Percentiles rank a stretch among this genome's conserved stretches.
Evolutionary conservation across 2,113 vertebrate genomes (phyloP).

Genomic region (Equus quagga): DNA sequence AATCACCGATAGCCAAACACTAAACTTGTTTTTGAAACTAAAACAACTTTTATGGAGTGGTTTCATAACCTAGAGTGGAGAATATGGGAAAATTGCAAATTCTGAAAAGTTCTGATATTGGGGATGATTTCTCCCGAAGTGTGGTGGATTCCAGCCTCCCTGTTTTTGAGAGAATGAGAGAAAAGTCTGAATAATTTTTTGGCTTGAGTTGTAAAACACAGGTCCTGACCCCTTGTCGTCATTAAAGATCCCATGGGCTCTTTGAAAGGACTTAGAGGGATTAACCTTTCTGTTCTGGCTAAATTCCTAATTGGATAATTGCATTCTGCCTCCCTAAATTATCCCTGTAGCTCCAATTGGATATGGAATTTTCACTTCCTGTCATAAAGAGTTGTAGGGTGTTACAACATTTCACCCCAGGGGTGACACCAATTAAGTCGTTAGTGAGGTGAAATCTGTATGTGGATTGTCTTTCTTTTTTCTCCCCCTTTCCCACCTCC

Average conservation of each 20-base stretch:
- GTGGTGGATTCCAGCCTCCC: not conserved
- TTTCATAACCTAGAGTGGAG: not conserved
- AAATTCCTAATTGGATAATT: constrained; percentile 86
- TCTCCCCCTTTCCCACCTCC: not conserved
- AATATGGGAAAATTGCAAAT: not conserved
- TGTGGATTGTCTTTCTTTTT: constrained; percentile 63
- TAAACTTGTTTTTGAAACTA: not conserved
- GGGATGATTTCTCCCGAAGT: not conserved
- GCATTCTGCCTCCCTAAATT: constrained; percentile 83
- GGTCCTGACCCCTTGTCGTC: constrained; percentile 81
- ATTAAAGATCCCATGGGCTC: constrained; percentile 83
- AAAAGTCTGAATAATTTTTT: constrained; percentile 80
- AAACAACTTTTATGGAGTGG: not conserved
- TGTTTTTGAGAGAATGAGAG: constrained; percentile 40
- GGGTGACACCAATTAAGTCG: constrained; percentile 81
- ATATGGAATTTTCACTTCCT: constrained; percentile 85
- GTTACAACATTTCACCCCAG: constrained; percentile 82
- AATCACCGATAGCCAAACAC: not conserved
- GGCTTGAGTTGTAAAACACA: constrained; percentile 79
- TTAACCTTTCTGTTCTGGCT: constrained; percentile 85
- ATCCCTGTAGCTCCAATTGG: constrained; percentile 81
- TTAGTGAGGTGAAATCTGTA: constrained; percentile 77
- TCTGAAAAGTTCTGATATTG: not conserved
- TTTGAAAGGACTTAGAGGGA: constrained; percentile 83
- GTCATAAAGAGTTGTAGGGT: constrained; percentile 82